A percentile compares a stretch with the other conserved stretches of the same genome.
Evolutionary conservation across 2,113 vertebrate species (phyloP).

Genomic region (Micromys minutus): DNA sequence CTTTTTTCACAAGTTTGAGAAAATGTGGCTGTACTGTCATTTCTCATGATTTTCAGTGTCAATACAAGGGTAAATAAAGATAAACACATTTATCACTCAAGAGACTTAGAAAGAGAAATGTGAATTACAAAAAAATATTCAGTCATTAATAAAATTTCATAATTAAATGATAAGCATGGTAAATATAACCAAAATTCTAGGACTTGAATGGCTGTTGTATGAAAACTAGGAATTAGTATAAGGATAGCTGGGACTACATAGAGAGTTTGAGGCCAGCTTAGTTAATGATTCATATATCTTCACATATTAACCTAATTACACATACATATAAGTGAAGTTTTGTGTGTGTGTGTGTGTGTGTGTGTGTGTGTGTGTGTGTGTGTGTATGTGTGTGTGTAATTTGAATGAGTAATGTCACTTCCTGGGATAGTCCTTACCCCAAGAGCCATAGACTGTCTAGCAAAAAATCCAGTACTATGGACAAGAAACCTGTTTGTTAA

Average conservation of each 20-base stretch:
- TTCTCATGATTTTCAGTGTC: background rate
- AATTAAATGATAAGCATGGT: background rate
- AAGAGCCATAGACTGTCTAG: background rate
- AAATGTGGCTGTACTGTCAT: background rate
- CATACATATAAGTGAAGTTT: background rate
- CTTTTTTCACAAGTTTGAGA: background rate
- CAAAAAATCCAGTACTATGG: background rate
- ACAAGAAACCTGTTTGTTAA: background rate
- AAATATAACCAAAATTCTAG: background rate
- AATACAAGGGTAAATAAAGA: constrained; percentile 1
- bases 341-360: background rate
- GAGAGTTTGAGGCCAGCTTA: background rate
- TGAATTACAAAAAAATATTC: constrained; percentile 23
- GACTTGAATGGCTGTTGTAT: background rate
- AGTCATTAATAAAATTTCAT: background rate
- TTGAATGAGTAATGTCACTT: background rate
- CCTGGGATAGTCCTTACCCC: background rate
- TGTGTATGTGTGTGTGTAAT: background rate
- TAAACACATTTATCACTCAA: constrained; percentile 8
- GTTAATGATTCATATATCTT: too few species aligned
- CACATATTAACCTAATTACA: background rate
- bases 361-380: background rate
- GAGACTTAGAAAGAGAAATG: background rate
- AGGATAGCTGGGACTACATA: background rate
- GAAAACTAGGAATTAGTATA: background rate